A percentile compares a stretch with the other conserved stretches of the same genome.
Evolutionary conservation across 2,888 invertebrate genomes (phyloP).

Genomic region (Pheosia tremula): DNA sequence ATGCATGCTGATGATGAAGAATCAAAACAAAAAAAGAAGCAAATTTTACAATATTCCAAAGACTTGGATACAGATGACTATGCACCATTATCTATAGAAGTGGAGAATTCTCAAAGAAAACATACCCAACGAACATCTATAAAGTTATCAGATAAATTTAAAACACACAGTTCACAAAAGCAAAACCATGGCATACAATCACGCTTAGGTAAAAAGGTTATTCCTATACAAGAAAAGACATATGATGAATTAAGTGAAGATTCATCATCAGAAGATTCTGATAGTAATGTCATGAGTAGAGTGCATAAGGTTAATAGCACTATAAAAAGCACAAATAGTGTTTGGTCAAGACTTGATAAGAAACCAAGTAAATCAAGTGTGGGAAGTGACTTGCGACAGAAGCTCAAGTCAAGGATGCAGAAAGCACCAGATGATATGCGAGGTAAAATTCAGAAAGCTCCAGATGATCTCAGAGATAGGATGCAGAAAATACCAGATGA

Average conservation of each 20-base stretch:
- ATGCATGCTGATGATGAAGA: constrained; percentile 96
- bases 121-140: constrained; percentile 59
- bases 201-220: constrained; percentile 67
- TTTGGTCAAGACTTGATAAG: constrained; percentile 84
- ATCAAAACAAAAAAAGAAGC: constrained; percentile 78
- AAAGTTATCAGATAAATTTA: constrained; percentile 72
- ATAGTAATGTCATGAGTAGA: constrained; percentile 78
- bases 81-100: constrained; percentile 76
- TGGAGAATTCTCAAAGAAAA: constrained; percentile 60
- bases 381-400: constrained; percentile 67
- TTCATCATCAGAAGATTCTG: constrained; percentile 57
- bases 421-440: constrained; percentile 66
- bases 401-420: constrained; percentile 62
- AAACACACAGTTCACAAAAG: constrained; percentile 43
- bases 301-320: constrained; percentile 73
- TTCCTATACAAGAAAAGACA: constrained; percentile 36
- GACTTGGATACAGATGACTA: constrained; percentile 51
- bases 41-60: constrained; percentile 41
- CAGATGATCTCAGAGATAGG: constrained; percentile 65
- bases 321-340: constrained; percentile 70
- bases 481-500: constrained; percentile 63
- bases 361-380: constrained; percentile 43
- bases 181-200: constrained; percentile 56
- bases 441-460: constrained; percentile 39
- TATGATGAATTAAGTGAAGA: constrained; percentile 51